phyloP scores from a whole-genome alignment of 2,888 invertebrate genomes.

The Drepana falcataria region DNA sequence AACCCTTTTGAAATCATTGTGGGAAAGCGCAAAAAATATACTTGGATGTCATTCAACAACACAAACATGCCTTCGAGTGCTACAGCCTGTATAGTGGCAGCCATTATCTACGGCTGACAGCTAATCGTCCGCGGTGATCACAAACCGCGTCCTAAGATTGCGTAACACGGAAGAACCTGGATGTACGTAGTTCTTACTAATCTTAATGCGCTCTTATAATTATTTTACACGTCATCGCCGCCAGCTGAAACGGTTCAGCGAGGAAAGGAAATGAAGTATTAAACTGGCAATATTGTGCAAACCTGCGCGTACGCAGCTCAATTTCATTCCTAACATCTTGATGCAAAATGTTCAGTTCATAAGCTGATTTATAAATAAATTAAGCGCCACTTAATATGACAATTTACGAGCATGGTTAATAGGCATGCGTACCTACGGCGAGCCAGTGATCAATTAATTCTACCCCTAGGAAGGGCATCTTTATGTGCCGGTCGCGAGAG shows the following conservation, averaged over 20 bases:
- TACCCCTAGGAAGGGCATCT: conserved; percentile 49
- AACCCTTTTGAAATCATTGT: too few relatives aligned
- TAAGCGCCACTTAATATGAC: conserved; percentile 55
- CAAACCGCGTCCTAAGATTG: conserved; percentile 28
- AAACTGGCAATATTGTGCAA: conserved; percentile 12
- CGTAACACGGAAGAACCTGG: conserved; percentile 19
- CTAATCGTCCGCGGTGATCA: conserved; percentile 41
- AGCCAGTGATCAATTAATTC: conserved; percentile 54
- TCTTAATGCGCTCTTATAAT: not conserved
- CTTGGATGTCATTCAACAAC: too few relatives aligned
- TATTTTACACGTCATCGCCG: not conserved
- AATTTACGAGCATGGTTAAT: conserved; percentile 53
- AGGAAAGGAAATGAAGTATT: not conserved
- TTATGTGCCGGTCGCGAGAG: conserved; percentile 36
- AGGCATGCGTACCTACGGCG: conserved; percentile 20
- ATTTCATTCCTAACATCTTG: conserved; percentile 45
- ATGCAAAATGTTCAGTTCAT: conserved; percentile 42
- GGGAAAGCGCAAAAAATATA: too few relatives aligned
- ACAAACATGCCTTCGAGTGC: too few relatives aligned
- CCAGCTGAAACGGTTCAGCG: not conserved
- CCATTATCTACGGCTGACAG: not conserved
- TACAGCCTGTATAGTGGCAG: too few relatives aligned
- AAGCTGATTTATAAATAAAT: conserved; percentile 52
- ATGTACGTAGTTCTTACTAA: conserved; percentile 7
- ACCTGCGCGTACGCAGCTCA: conserved; percentile 30